phyloP scores from a whole-genome alignment of 2,888 invertebrate genomes.

The Ecdyonurus torrentis region DNA sequence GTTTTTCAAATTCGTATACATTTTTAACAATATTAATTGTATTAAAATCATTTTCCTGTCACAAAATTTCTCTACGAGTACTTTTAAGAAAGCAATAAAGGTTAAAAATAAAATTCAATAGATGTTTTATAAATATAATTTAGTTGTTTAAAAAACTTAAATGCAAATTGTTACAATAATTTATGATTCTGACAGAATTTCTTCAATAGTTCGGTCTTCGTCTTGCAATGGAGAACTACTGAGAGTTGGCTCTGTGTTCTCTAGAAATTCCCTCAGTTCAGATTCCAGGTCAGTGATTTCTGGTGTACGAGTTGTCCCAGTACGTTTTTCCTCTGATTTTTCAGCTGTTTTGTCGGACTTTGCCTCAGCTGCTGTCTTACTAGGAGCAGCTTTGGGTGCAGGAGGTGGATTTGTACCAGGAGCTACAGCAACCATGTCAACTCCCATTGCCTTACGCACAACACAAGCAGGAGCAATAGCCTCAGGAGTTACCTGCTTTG shows the following conservation, averaged over 20 bases:
- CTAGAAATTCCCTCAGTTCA: constrained; percentile 51
- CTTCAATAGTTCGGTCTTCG: constrained; percentile 7
- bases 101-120: too few relatives aligned
- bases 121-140: not conserved
- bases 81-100: too few relatives aligned
- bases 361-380: not conserved
- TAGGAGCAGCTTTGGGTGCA: not conserved
- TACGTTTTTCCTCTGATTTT: constrained; percentile 4
- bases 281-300: constrained; percentile 42
- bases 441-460: constrained; percentile 57
- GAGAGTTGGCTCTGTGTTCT: constrained; percentile 40
- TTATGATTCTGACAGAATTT: constrained; percentile 7
- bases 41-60: too few relatives aligned
- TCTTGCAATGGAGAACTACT: constrained; percentile 28
- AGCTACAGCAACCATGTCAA: constrained; percentile 26
- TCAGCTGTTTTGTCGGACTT: not conserved
- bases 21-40: too few relatives aligned
- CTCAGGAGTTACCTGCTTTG: constrained; percentile 55
- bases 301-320: not conserved
- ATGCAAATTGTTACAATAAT: not conserved
- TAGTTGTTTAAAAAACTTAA: not conserved
- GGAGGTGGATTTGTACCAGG: not conserved
- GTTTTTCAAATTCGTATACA: too few relatives aligned
- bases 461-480: constrained; percentile 48
- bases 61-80: too few relatives aligned